phyloP scores from a whole-genome alignment of 35 echinoderm and acorn worm genomes.

The Lytechinus variegatus region DNA sequence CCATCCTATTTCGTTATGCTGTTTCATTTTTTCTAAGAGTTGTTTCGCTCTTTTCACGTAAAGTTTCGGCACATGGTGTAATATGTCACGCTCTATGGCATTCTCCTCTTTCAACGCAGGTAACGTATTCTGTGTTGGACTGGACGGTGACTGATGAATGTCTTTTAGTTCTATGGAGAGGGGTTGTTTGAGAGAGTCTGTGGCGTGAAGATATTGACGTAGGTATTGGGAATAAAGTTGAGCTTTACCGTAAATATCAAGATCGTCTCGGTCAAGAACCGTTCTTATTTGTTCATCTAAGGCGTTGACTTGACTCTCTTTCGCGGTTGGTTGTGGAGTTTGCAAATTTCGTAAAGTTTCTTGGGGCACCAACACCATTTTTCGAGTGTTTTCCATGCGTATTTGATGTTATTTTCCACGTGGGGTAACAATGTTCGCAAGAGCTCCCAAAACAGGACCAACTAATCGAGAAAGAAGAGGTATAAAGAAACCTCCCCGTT shows the following conservation, averaged over 20 bases:
- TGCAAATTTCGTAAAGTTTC: constrained; percentile 21
- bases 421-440: too few species aligned
- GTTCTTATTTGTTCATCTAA: constrained; percentile 60
- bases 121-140: neutral
- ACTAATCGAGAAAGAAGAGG: constrained; percentile 13
- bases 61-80: neutral
- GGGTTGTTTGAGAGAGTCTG: constrained; percentile 30
- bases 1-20: neutral
- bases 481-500: constrained; percentile 51
- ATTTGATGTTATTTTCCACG: neutral
- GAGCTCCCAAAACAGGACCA: neutral
- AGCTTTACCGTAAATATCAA: constrained; percentile 44
- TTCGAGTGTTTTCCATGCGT: constrained; percentile 39
- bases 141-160: neutral
- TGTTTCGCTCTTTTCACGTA: neutral
- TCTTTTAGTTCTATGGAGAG: neutral
- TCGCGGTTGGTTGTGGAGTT: constrained; percentile 35
- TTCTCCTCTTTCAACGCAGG: neutral
- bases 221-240: constrained; percentile 61
- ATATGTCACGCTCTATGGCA: neutral
- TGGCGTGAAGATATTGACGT: constrained; percentile 34
- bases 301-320: neutral
- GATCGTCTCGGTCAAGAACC: constrained; percentile 45
- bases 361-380: constrained; percentile 65
- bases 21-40: neutral